Conservation (phyloP, 1,140 invertebrate species). For the Onthophagus taurus region DNA sequence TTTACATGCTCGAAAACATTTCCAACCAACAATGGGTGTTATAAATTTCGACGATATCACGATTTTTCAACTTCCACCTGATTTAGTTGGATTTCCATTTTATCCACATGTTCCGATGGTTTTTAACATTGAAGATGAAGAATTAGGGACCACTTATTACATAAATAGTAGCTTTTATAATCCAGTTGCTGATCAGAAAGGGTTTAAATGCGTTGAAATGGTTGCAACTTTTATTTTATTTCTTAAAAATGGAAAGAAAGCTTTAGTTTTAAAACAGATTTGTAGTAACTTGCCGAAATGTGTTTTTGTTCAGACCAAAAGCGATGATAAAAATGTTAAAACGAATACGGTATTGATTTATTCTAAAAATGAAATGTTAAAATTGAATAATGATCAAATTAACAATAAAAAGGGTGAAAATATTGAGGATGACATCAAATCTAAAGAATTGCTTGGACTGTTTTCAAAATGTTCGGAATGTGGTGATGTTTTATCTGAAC, state of each 20-base stretch:
- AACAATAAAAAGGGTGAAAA: neutral
- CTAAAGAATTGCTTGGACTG: neutral
- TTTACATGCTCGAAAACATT: constrained; percentile 30
- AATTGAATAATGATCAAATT: neutral
- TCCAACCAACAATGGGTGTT: constrained; percentile 17
- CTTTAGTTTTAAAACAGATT: constrained; percentile 26
- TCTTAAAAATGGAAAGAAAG: constrained; percentile 5
- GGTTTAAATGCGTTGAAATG: constrained; percentile 22
- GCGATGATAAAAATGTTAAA: neutral
- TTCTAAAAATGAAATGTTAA: neutral
- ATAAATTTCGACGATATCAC: constrained; percentile 27
- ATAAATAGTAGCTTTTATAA: constrained; percentile 28
- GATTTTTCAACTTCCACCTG: constrained; percentile 21
- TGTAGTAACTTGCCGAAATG: constrained; percentile 28
- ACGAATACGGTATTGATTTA: neutral
- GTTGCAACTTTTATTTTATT: constrained; percentile 25
- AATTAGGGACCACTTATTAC: constrained; percentile 11
- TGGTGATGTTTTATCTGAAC: constrained; percentile 6
- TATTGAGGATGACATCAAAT: neutral
- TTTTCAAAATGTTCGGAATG: constrained; percentile 25
- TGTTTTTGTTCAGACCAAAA: constrained; percentile 19
- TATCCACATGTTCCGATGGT: constrained; percentile 23
- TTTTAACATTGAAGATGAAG: constrained; percentile 27
- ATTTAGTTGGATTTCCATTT: constrained; percentile 24
- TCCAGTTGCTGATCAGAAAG: constrained; percentile 20